Evolutionary conservation across 2,888 invertebrate species (phyloP), one percentile per base, ranked within the genome.

Genomic region (Hemithea aestivaria): DNA sequence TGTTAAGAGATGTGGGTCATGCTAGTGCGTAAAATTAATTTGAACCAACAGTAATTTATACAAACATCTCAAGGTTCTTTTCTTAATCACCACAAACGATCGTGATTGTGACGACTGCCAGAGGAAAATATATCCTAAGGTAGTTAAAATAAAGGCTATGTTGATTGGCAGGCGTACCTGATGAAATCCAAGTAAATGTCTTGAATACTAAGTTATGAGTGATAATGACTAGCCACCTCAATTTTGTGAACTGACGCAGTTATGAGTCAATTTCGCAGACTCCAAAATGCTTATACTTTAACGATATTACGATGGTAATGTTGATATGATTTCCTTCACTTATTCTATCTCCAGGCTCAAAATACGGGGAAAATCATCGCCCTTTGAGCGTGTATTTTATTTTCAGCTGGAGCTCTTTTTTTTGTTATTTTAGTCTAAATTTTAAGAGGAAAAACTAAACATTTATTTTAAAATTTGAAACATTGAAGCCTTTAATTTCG

Each of bases 141-240:
- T 7, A 26, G 9, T 26, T 26, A 7, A 10, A 10, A 10, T 16
- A 16, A 16, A 16, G 16, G 16, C 16, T 16, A 16, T 16, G 16
- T 16, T 16, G 2, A 16, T 16, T 16, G 5, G 16, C 16, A 16
- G 16, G 16, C 16, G 5, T 16, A 16, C 16, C 16, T 16, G 7
- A 26, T 10, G 11, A 26, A 26, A 10, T 5, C 9, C 7, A 10
- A 10, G 10, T 6, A 26, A 26, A 16, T 16, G 16, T 16, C 16
- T 16, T 16, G 16, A 16, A 16, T 16, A 16, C 16, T 16, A 16
- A 16, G 16, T 58, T 61, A 63, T 55, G 52, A 57, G 58, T 60
- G 56, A 62, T 58, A 60, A 64, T 56, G 53, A 53, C 56, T 53
- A 37, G 35, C 42, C 47, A 46, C 43, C 34, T 36, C 53, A 62